These are phyloP conservation scores for Tolmerus cingulatus DNA, from an alignment of 2,888 invertebrate genomes.

Conservation along the genomic window DNA sequence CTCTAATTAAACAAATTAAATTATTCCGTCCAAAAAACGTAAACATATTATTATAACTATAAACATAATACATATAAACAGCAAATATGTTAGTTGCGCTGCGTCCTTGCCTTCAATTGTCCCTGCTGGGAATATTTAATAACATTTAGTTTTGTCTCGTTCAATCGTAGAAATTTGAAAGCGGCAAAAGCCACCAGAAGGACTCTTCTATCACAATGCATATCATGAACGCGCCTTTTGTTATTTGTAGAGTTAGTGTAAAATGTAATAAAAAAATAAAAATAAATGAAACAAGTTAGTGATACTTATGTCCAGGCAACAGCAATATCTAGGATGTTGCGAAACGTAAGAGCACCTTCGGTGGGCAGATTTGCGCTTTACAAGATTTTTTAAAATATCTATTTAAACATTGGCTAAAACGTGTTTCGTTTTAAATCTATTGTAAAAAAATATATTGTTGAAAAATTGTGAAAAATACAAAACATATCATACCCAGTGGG, in stretches of 20 bases:
- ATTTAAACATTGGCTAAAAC: neutral
- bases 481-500: neutral
- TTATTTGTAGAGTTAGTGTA: conserved; percentile 36
- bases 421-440: neutral
- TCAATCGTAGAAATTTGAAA: neutral
- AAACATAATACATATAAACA: conserved; percentile 8
- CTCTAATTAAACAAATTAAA: conserved; percentile 40
- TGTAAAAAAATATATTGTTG: neutral
- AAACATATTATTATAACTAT: conserved; percentile 23
- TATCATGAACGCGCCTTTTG: conserved; percentile 40
- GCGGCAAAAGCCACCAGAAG: neutral
- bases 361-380: neutral
- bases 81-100: neutral
- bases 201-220: conserved; percentile 24
- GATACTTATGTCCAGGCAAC: conserved; percentile 24
- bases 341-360: conserved; percentile 5
- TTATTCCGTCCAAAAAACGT: conserved; percentile 39
- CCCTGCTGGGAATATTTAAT: neutral
- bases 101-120: neutral
- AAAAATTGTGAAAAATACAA: neutral
- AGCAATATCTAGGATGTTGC: conserved; percentile 12
- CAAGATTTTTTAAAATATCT: neutral
- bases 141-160: neutral
- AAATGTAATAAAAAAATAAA: neutral
- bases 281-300: neutral